Evolutionary conservation across 2,113 vertebrate genomes (phyloP), one percentile per base, ranked within the genome.

Genomic region (Antechinus flavipes): DNA sequence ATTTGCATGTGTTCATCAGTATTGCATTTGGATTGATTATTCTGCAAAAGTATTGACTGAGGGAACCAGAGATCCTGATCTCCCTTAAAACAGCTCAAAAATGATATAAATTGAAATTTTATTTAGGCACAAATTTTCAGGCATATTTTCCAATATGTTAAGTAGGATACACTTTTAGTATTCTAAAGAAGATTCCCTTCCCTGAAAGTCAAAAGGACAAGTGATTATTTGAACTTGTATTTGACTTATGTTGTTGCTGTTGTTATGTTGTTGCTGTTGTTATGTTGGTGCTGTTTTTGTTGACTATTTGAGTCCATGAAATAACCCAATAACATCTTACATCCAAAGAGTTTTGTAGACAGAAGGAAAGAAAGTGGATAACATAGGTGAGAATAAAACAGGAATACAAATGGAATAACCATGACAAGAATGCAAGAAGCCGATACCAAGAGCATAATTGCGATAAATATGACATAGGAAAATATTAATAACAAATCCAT

Each of bases 301-400:
- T 27, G 47, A 0, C 56, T 92, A 55, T 91, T 94, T 92, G 94
- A 94, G 53, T 90, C 12, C 76, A 46, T 91, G 53, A 93, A 92
- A 93, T 35, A 95, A 26, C 11, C 23, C 96, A 90, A 92, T 54
- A 94, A 84, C 90, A 89, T 93, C 53, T 50, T 91, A 42, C 19
- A 94, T 84, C 1, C 27, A 92, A 90, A 94, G 61, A 16, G 46
- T 50, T 47, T 49, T 24, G 47, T 68, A 58, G 55, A 95, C 50
- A 1, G 46, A 97, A 90, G 3, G 27, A 53, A 94, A 47, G 54
- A 76, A 53, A 3, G 23, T 46, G 46, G 84, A 84, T 95, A 94
- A 50, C 8, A 25, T 55, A 90, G 47, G 42, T 90, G n/a, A 76
- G 11, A 54, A n/a, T 3, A 14, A 24, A 25, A 6, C n/a, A 93